A percentile compares a stretch with the other conserved stretches of the same genome.
phyloP scores from a whole-genome alignment of 92 coral and sea anemone species.

The Phymanthus crucifer region DNA sequence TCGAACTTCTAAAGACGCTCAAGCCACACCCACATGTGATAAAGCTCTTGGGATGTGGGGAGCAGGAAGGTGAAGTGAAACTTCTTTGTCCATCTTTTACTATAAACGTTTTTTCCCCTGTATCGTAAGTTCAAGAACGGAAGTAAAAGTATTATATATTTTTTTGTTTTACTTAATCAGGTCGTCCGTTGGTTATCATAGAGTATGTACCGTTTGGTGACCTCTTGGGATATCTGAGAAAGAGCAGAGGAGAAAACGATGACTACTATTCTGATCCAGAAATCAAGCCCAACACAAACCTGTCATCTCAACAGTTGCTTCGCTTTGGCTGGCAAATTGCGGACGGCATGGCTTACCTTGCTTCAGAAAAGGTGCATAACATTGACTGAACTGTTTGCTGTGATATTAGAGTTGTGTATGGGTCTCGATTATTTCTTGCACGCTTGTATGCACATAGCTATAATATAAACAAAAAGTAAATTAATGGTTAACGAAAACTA shows the following conservation, averaged over 20 bases:
- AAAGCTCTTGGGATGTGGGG: conserved; percentile 59
- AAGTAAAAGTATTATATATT: no score
- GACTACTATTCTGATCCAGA: conserved; percentile 67
- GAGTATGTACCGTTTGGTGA: conserved; percentile 41
- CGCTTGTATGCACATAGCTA: no score
- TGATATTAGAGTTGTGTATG: no score
- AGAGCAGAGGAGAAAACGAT: conserved; percentile 63
- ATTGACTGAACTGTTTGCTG: no score
- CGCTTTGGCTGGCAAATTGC: conserved; percentile 61
- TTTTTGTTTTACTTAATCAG: conserved; percentile 6
- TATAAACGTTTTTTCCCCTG: no score
- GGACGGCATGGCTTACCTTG: conserved; percentile 66
- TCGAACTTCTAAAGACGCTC: conserved; percentile 29
- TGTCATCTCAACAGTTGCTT: conserved; percentile 60
- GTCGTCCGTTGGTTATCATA: conserved; percentile 46
- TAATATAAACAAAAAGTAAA: no score
- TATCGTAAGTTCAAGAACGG: no score
- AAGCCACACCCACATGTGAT: conserved; percentile 68
- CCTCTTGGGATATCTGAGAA: conserved; percentile 60
- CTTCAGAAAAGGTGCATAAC: conserved; percentile 49
- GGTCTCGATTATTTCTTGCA: no score
- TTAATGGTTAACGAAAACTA: no score
- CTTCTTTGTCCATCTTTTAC: neutral
- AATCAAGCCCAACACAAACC: conserved; percentile 52
- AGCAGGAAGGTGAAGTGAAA: conserved; percentile 28